A percentile compares a stretch with the other conserved stretches of the same genome.
These are phyloP conservation scores for Lepus europaeus DNA, from an alignment of 2,113 vertebrate species.

Conservation along the genomic window DNA sequence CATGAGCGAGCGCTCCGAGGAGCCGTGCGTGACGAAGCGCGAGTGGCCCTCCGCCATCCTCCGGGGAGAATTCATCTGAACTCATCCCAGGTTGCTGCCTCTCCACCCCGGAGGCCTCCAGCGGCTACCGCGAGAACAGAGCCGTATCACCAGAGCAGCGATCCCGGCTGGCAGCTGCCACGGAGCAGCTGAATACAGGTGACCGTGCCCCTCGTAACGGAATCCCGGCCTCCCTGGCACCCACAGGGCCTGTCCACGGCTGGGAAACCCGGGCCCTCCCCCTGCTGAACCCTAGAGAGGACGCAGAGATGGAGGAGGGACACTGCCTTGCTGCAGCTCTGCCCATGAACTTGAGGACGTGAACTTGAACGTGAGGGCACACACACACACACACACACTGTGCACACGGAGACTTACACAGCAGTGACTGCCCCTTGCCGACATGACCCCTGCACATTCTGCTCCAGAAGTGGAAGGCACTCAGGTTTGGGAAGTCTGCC, in stretches of 20 bases:
- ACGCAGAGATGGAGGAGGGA: not conserved
- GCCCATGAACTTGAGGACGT: not conserved
- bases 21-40: not conserved
- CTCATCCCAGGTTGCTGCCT: not conserved
- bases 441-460: not conserved
- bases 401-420: not conserved
- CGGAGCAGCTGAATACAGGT: rapidly evolving
- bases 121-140: not conserved
- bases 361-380: not conserved
- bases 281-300: not conserved
- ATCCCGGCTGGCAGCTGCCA: not conserved
- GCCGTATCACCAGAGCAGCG: not conserved
- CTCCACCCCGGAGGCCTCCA: not conserved
- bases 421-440: not conserved
- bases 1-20: rapidly evolving
- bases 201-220: not conserved
- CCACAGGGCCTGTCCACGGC: rapidly evolving
- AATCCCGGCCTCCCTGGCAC: not conserved
- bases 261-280: not conserved
- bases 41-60: not conserved
- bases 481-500: not conserved
- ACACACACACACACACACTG: too few relatives aligned
- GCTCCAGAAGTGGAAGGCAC: not conserved
- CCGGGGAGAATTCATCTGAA: not conserved
- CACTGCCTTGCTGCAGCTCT: not conserved